phyloP scores from a whole-genome alignment of 2,797 vertebrate genomes.

The Chelmon rostratus region DNA sequence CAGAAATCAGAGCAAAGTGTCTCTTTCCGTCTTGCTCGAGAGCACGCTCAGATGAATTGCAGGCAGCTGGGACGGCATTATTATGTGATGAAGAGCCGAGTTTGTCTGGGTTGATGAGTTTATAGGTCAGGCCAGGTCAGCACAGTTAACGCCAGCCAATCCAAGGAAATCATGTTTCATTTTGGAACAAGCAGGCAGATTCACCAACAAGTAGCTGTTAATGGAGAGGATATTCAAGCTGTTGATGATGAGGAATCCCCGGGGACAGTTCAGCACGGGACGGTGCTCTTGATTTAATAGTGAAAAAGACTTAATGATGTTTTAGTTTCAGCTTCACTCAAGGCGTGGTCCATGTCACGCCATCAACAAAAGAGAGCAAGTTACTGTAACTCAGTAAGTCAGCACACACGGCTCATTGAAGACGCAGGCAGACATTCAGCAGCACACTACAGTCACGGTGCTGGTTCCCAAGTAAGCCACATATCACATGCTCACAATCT shows the following conservation, averaged over 20 bases:
- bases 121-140: background rate
- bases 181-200: slow-evolving; percentile 1
- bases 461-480: too few species aligned
- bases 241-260: background rate
- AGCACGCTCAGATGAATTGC: background rate
- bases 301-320: slow-evolving; percentile 4
- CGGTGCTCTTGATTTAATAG: background rate
- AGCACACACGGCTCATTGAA: background rate
- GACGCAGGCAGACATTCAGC: too few species aligned
- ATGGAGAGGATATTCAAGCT: background rate
- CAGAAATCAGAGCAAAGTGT: background rate
- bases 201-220: background rate
- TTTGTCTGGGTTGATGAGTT: slow-evolving; percentile 4
- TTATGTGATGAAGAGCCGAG: background rate
- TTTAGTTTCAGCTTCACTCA: background rate
- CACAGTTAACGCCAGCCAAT: background rate
- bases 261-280: too few species aligned
- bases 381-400: background rate
- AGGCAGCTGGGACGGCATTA: background rate
- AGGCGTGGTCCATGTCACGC: background rate
- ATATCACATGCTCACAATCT: too few species aligned
- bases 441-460: too few species aligned
- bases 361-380: too few species aligned
- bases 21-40: background rate
- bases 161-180: background rate